phyloP scores from a whole-genome alignment of 2,113 vertebrate species.

The Psilopogon haemacephalus region DNA sequence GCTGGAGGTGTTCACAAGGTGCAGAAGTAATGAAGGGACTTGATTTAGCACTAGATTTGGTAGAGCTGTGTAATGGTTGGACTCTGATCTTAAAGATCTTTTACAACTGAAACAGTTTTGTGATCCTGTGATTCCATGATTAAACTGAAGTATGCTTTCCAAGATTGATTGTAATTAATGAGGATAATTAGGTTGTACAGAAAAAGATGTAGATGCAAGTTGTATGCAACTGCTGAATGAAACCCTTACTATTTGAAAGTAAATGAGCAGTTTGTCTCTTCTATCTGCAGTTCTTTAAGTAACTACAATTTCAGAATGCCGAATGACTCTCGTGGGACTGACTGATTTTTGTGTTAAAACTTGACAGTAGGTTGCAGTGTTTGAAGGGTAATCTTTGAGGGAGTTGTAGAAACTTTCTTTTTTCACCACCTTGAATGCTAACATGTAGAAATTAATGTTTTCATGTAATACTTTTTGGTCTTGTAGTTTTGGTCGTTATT shows the following conservation, averaged over 20 bases:
- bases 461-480: neutral
- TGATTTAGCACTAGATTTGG: too few relatives aligned
- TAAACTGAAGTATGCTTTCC: neutral
- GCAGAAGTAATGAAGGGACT: too few relatives aligned
- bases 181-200: neutral
- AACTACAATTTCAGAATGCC: neutral
- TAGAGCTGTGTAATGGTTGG: too few relatives aligned
- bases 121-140: neutral
- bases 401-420: neutral
- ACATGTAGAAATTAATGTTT: neutral
- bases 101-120: too few relatives aligned
- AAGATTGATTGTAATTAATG: neutral
- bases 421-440: fast-evolving
- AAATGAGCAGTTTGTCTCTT: neutral
- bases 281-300: neutral
- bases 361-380: neutral
- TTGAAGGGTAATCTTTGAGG: neutral
- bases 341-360: neutral
- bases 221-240: neutral
- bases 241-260: neutral
- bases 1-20: too few relatives aligned
- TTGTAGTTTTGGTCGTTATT: neutral
- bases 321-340: neutral
- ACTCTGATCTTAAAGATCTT: too few relatives aligned
- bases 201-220: neutral